These are phyloP conservation scores for Heterotis niloticus DNA, from an alignment of 2,113 vertebrate species.

Conservation along the genomic window DNA sequence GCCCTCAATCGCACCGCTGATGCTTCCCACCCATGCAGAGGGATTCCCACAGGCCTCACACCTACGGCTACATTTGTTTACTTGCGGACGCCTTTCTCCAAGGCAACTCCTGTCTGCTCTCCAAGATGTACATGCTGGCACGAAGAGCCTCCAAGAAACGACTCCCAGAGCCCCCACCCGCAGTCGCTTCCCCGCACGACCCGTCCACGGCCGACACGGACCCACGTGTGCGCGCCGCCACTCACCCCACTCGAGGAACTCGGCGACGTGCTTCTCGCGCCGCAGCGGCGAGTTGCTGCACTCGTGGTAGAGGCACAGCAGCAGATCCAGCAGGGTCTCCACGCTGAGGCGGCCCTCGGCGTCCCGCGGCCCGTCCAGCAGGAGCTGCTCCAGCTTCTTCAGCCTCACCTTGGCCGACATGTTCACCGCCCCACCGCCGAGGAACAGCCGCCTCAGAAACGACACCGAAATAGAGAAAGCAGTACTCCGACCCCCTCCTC, in stretches of 20 bases:
- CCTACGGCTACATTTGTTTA: too few species aligned
- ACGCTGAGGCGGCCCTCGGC: slow-evolving; percentile 75
- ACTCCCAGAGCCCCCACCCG: too few species aligned
- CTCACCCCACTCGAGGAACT: slow-evolving; percentile 96
- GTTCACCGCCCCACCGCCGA: slow-evolving; percentile 32
- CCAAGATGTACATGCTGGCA: too few species aligned
- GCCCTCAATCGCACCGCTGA: too few species aligned
- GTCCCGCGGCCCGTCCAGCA: slow-evolving; percentile 75
- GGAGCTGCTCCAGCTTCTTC: slow-evolving; percentile 90
- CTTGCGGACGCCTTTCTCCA: too few species aligned
- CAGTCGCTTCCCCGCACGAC: too few species aligned
- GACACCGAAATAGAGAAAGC: neutral
- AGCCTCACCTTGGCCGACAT: slow-evolving; percentile 92
- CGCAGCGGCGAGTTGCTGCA: slow-evolving; percentile 76
- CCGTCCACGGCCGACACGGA: too few species aligned
- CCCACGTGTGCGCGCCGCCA: slow-evolving; percentile 1
- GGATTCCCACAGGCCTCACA: too few species aligned
- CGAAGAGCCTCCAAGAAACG: too few species aligned
- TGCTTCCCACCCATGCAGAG: too few species aligned
- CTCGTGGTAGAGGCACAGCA: slow-evolving; percentile 82
- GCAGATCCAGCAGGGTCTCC: slow-evolving; percentile 88
- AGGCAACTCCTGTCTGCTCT: too few species aligned
- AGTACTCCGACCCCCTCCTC: neutral
- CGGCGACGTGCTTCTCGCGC: slow-evolving; percentile 85
- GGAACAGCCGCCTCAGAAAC: slow-evolving; percentile 31